Evolutionary conservation across 2,888 invertebrate species (phyloP).

Genomic region (Pyrrhosoma nymphula): DNA sequence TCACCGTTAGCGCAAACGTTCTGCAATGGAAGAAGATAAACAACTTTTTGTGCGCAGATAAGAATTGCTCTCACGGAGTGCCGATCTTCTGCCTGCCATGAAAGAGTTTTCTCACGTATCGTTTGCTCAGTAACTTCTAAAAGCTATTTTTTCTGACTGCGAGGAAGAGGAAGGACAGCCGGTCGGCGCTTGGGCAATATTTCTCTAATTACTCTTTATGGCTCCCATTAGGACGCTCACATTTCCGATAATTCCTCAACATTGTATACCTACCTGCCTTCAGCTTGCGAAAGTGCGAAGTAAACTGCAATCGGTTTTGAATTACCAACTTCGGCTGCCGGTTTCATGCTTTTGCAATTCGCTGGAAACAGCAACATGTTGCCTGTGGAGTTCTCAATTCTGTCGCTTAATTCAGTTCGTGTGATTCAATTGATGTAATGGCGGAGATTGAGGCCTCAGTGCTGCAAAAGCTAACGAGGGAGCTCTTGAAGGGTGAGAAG

Average conservation of each 20-base stretch:
- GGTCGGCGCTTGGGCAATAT: not conserved
- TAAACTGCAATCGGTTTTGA: not conserved
- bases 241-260: not conserved
- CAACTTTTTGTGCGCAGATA: not conserved
- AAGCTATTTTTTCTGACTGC: not conserved
- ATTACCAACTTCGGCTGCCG: not conserved
- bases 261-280: not conserved
- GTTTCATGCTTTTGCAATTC: too few relatives aligned
- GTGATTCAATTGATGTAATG: too few relatives aligned
- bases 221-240: not conserved
- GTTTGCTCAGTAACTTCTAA: not conserved
- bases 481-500: too few relatives aligned
- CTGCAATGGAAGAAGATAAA: too few relatives aligned
- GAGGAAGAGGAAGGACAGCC: not conserved
- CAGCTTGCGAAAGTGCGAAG: not conserved
- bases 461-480: too few relatives aligned
- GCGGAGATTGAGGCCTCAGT: too few relatives aligned
- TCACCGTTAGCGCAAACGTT: too few relatives aligned
- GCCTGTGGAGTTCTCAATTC: too few relatives aligned
- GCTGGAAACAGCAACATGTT: too few relatives aligned
- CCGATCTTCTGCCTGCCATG: not conserved
- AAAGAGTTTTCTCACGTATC: not conserved
- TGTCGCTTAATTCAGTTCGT: too few relatives aligned
- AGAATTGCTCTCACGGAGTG: not conserved
- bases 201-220: not conserved